Evolutionary conservation across 2,888 invertebrate species (phyloP), one percentile per base, ranked within the genome.

Genomic region (Idaea straminata): DNA sequence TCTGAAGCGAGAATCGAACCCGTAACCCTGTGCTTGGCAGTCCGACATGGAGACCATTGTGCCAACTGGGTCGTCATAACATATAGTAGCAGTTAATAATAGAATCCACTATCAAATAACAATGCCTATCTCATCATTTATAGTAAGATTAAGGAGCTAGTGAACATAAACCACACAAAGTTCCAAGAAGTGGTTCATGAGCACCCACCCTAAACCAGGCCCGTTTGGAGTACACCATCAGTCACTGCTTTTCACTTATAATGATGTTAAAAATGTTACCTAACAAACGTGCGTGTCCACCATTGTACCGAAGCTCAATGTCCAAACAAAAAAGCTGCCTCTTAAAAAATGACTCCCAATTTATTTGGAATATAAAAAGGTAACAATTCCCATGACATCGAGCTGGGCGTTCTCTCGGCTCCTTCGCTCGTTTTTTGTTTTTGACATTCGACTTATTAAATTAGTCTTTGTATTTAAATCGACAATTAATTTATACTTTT

Each of bases 361-460:
- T 92, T 92, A 92, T 92, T 90, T 89, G 81, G 86, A 82, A 81
- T 83, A 89, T 85, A 91, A 91, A 91, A 59, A 84, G 88, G 81
- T 81, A 82, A 83, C 86, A 84, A 89, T 89, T 91, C 88, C 89
- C 89, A 87, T 89, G 88, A 89, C 91, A 90, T 87, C 87, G 80
- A 77, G 79, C 75, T 86, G 88, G 85, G 88, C 85, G 89, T 85
- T 86, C 88, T 88, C 87, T 88, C 89, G 84, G 67, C 85, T 83
- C 80, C 78, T 85, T 84, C 83, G 84, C 83, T 85, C 80, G 82
- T 88, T 89, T 90, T 89, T 90, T 88, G 84, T 86, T 86, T 90
- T 90, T 91, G 91, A 92, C 91, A 91, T 92, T 90, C 85, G 86
- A 91, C 90, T 91, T 92, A 91, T 92, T 92, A 92, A 92, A 92